A percentile compares a stretch with the other conserved stretches of the same genome.
These are phyloP conservation scores for Leptinotarsa texana DNA, from an alignment of 1,140 invertebrate genomes.

Conservation along the genomic window DNA sequence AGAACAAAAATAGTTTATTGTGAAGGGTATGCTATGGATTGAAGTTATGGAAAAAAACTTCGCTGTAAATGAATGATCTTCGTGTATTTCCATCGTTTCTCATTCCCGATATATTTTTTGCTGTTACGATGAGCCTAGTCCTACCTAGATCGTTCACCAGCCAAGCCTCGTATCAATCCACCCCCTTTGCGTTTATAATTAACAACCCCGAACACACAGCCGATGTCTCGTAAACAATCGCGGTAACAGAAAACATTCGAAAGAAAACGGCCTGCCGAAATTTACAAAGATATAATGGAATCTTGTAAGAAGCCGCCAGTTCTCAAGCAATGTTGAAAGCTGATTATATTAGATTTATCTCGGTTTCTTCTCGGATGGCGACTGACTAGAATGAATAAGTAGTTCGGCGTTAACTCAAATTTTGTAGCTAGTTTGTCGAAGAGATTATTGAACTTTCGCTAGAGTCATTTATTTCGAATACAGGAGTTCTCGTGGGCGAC, in stretches of 20 bases:
- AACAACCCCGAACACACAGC: background rate
- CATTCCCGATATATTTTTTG: too few relatives aligned
- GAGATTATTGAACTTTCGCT: slow-evolving; percentile 26
- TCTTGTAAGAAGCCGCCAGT: slow-evolving; percentile 4
- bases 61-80: too few relatives aligned
- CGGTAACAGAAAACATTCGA: slow-evolving; percentile 15
- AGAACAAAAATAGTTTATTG: too few relatives aligned
- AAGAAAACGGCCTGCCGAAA: slow-evolving; percentile 9
- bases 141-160: too few relatives aligned
- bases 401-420: slow-evolving; percentile 23
- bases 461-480: slow-evolving; percentile 16
- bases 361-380: slow-evolving; percentile 19
- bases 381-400: slow-evolving; percentile 26
- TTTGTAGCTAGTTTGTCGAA: slow-evolving; percentile 25
- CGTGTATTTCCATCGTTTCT: too few relatives aligned
- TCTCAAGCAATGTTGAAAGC: slow-evolving; percentile 12
- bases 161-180: background rate
- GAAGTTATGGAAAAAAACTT: too few relatives aligned
- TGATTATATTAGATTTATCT: slow-evolving; percentile 30
- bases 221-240: slow-evolving; percentile 16
- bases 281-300: slow-evolving; percentile 29
- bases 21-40: too few relatives aligned
- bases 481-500: background rate
- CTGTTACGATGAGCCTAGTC: too few relatives aligned
- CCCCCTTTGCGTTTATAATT: background rate